Base-by-base conservation (phyloP, 2,797 vertebrate genomes). In the Stomatorhinus walkeri region DNA sequence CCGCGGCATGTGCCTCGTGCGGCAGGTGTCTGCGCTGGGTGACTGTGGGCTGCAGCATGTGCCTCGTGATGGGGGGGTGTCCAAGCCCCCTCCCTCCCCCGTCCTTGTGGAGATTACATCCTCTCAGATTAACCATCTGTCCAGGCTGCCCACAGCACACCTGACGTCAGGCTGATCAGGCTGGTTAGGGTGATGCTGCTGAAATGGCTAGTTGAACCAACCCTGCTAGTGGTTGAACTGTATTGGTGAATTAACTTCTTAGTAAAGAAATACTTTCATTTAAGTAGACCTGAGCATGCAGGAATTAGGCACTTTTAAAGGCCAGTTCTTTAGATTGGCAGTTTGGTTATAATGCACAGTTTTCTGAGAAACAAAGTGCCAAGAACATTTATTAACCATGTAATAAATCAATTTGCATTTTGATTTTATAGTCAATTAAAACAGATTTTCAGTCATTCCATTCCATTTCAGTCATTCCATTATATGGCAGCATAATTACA, bases 71-170 rank as follows among this genome's bases (percentile, higher is more conserved):
- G 22, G 79, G 36, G n/a, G 19, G 43, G 43, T 49, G 81, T 51
- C 43, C 19, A 9, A 36, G 32, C 5, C 89, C 54, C 16, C 85
- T 87, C 90, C 88, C 89, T 92, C 79, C 46, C 85, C 54, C 91
- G 90, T 90, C 91, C 89, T 92, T 90, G 88, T 88, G 52, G 88
- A 89, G 93, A 91, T 90, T 90, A 89, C 87, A 89, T 91, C 91
- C 90, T 92, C 88, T 88, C 91, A 94, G 93, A 95, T 96, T 95
- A 95, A 92, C 94, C 93, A 92, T 91, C 94, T 95, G 92, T 85
- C 24, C 64, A 49, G 59, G 64, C 40, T 52, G 88, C 89, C 92
- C 90, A 89, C 89, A 89, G 90, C 90, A 90, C 90, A 68, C 48
- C 89, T 93, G 92, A 94, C 91, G 93, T 95, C 94, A 93, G 64